A percentile compares a stretch with the other conserved stretches of the same genome.
These are phyloP conservation scores for Oxyura jamaicensis DNA, from an alignment of 2,113 vertebrate species.

Conservation along the genomic window DNA sequence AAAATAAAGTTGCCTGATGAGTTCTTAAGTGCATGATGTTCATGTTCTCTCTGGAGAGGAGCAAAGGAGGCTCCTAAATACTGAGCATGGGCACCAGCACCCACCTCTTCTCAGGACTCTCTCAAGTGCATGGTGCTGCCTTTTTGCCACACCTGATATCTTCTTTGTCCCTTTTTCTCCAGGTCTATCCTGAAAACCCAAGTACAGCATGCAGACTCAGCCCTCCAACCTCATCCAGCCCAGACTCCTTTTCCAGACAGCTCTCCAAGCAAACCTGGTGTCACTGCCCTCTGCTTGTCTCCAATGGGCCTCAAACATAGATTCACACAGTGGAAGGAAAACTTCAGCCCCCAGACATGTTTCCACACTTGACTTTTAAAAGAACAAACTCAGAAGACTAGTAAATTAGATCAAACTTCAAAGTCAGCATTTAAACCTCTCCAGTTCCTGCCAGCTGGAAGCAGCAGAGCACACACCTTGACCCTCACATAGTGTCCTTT, in stretches of 20 bases:
- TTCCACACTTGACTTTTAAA: neutral
- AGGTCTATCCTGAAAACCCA: neutral
- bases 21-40: neutral
- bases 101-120: neutral
- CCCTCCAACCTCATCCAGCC: neutral
- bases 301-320: neutral
- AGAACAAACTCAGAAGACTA: neutral
- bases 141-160: neutral
- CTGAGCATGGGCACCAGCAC: neutral
- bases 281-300: neutral
- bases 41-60: neutral
- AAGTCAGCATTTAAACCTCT: constrained; percentile 25
- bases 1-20: neutral
- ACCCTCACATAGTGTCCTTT: neutral
- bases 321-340: neutral
- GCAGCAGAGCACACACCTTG: constrained; percentile 20
- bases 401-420: constrained; percentile 15
- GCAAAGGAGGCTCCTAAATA: neutral
- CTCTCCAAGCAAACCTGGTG: neutral
- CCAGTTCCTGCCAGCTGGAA: constrained; percentile 30
- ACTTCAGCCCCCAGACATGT: neutral
- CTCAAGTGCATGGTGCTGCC: neutral
- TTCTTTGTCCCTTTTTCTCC: neutral
- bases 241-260: neutral
- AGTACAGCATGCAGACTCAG: neutral